Evolutionary conservation across 2,797 vertebrate genomes (phyloP).

Genomic region (Pantherophis alleghaniensis): DNA sequence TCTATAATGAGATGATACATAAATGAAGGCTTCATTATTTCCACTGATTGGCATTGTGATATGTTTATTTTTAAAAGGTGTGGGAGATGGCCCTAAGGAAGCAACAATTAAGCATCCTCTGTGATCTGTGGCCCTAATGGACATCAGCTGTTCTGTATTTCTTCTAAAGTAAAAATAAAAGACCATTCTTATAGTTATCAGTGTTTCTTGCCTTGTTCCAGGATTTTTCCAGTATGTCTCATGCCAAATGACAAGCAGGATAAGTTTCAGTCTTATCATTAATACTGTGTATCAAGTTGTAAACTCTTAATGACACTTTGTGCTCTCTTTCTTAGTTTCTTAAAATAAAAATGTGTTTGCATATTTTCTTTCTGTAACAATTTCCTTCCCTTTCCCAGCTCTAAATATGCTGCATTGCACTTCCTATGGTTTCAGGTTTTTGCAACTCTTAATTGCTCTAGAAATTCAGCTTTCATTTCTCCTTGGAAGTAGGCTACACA

Average conservation of each 20-base stretch:
- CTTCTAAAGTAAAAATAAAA: not conserved
- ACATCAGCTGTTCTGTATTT: not conserved
- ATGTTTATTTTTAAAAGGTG: not conserved
- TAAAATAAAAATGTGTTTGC: not conserved
- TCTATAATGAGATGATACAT: not conserved
- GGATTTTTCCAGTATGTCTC: not conserved
- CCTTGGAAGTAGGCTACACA: not conserved
- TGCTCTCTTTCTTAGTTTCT: not conserved
- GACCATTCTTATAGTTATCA: too few species aligned
- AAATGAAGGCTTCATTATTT: not conserved
- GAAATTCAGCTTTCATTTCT: conserved; percentile 35
- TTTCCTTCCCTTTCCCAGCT: conserved; percentile 3
- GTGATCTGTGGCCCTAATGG: not conserved
- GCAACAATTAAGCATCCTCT: not conserved
- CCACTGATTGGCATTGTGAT: not conserved
- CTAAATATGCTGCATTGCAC: conserved; percentile 13
- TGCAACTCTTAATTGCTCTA: conserved; percentile 26
- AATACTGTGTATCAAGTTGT: not conserved
- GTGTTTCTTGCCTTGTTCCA: not conserved
- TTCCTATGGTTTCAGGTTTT: not conserved
- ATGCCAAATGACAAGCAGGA: not conserved
- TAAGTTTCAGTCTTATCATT: not conserved
- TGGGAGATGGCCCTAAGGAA: not conserved
- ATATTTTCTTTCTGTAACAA: not conserved
- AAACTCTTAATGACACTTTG: not conserved